These are phyloP conservation scores for Sebastes oblongus DNA, from an alignment of 2,797 vertebrate genomes.

Conservation along the genomic window DNA sequence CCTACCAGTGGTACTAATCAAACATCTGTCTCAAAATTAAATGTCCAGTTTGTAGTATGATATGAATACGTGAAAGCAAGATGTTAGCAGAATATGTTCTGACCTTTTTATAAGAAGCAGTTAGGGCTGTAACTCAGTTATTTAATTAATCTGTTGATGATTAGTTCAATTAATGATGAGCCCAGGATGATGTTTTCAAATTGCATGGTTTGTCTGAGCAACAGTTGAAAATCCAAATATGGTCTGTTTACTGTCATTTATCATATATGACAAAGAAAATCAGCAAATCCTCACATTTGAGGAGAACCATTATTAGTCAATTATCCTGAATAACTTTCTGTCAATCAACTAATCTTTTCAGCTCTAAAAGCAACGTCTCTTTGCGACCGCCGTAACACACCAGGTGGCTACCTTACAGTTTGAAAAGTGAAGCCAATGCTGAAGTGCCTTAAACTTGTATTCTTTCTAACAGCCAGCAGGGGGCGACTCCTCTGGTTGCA, in stretches of 20 bases:
- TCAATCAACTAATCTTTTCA: background rate
- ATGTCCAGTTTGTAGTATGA: background rate
- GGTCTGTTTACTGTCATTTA: no score
- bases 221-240: no score
- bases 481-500: no score
- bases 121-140: no score
- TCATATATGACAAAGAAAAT: background rate
- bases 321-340: background rate
- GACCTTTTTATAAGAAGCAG: background rate
- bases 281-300: background rate
- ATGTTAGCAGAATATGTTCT: background rate
- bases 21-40: background rate
- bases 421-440: no score
- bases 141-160: no score
- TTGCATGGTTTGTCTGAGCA: no score
- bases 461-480: no score
- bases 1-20: background rate
- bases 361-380: background rate
- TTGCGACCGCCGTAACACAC: no score
- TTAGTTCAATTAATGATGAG: no score
- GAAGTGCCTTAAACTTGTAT: no score
- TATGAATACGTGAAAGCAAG: background rate
- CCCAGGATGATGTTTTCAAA: background rate
- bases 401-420: no score
- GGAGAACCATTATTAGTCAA: background rate